Evolutionary conservation across 2,113 vertebrate genomes (phyloP).

Genomic region (Myotis brandtii): DNA sequence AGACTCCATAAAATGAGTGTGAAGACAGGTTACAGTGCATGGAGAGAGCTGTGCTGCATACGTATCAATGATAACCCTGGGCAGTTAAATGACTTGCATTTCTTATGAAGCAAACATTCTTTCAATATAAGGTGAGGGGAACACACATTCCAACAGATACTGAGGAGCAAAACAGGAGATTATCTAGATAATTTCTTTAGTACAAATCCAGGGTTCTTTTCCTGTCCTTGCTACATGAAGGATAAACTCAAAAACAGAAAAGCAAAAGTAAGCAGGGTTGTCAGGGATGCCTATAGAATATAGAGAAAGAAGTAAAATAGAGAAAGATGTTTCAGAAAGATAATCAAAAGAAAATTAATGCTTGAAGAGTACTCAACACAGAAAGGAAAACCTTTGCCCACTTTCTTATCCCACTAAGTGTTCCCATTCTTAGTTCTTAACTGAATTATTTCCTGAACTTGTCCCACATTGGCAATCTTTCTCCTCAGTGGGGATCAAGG

Average conservation of each 20-base stretch:
- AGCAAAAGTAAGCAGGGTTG: not conserved
- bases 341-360: not conserved
- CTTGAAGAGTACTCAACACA: not conserved
- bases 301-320: not conserved
- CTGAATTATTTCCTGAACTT: not conserved
- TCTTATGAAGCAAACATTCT: slow-evolving; percentile 15
- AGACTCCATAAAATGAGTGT: not conserved
- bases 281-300: not conserved
- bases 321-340: not conserved
- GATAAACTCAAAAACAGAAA: not conserved
- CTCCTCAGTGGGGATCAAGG: not conserved
- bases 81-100: not conserved
- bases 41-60: not conserved
- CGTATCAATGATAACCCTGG: not conserved
- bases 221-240: not conserved
- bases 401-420: not conserved
- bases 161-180: not conserved
- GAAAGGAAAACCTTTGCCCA: not conserved
- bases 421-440: not conserved
- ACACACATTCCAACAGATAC: not conserved
- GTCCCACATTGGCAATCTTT: not conserved
- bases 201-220: not conserved
- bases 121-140: not conserved
- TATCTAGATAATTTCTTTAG: not conserved
- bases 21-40: not conserved